Conservation (phyloP, 2,797 vertebrate species). For the Crocodylus rhombifer region DNA sequence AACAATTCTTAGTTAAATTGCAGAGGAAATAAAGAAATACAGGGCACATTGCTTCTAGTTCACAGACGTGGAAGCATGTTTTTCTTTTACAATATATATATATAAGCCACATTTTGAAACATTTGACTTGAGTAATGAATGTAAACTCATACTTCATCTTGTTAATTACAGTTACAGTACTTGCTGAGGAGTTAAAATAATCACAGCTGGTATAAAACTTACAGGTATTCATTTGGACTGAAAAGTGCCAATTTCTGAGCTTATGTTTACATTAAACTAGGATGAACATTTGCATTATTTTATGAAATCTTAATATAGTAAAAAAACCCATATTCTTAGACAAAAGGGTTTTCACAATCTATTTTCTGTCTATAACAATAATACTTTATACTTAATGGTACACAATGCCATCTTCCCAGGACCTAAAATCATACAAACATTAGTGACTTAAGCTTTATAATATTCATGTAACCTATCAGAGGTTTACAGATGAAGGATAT, state of each 20-base stretch:
- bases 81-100: too few relatives aligned
- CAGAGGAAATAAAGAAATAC: background rate
- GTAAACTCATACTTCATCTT: background rate
- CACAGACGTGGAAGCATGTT: background rate
- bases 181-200: background rate
- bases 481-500: background rate
- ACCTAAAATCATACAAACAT: background rate
- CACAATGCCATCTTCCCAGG: background rate
- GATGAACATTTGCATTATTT: background rate
- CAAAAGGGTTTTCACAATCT: background rate
- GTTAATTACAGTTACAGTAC: background rate
- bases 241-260: background rate
- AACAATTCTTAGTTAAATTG: background rate
- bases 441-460: background rate
- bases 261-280: background rate
- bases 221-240: background rate
- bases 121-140: background rate
- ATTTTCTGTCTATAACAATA: background rate
- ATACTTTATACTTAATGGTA: background rate
- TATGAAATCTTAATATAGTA: background rate
- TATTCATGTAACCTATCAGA: background rate
- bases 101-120: background rate
- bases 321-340: accelerated
- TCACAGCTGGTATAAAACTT: too few relatives aligned
- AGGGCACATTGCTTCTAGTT: background rate